phyloP scores from a whole-genome alignment of 2,888 invertebrate genomes.

The Eupelmus urozonus region DNA sequence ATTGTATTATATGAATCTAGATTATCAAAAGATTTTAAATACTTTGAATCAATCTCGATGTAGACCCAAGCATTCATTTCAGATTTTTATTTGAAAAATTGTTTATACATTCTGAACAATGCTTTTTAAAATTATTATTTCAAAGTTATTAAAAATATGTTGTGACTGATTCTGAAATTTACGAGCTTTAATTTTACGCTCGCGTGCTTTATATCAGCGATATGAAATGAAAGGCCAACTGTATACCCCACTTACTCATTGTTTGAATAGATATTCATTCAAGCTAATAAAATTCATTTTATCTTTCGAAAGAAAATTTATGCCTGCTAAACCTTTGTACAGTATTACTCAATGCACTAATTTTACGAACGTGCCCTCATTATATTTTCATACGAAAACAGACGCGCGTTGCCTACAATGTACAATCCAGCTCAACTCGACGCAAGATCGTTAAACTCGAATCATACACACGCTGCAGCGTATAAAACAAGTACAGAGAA shows the following conservation, averaged over 20 bases:
- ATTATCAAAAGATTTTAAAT: too few relatives aligned
- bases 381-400: conserved; percentile 1
- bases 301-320: neutral
- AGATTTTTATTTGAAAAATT: too few relatives aligned
- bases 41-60: too few relatives aligned
- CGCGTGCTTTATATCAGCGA: too few relatives aligned
- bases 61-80: too few relatives aligned
- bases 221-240: too few relatives aligned
- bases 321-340: neutral
- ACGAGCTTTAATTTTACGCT: too few relatives aligned
- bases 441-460: conserved; percentile 20
- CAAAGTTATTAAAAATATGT: too few relatives aligned
- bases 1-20: too few relatives aligned
- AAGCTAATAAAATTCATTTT: neutral
- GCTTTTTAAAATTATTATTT: too few relatives aligned
- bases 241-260: conserved; percentile 1
- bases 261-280: neutral
- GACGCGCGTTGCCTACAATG: neutral
- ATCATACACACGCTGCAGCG: neutral
- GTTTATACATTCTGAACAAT: too few relatives aligned
- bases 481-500: conserved; percentile 22
- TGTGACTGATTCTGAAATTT: too few relatives aligned
- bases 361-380: conserved; percentile 23
- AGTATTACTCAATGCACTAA: neutral
- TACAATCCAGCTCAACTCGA: neutral